Percentiles rank a stretch among this genome's conserved stretches.
Conservation (phyloP, 2,113 vertebrate species). For the Potamarius usumacintae region DNA sequence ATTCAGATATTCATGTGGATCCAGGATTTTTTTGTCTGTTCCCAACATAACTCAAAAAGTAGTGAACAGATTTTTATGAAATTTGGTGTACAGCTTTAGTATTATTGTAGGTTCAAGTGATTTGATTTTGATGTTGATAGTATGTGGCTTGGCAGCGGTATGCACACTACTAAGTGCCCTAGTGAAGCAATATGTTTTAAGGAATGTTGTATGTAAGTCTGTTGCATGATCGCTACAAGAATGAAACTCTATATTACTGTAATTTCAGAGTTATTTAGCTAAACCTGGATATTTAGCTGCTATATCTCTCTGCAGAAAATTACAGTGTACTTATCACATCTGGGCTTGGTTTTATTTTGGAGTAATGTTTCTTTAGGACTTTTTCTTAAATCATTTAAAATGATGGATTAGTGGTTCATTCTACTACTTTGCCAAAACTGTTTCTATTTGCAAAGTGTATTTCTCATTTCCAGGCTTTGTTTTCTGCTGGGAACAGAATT, state of each 20-base stretch:
- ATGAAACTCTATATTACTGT: not conserved
- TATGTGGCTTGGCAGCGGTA: too few species aligned
- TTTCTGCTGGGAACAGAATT: not conserved
- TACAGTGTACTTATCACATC: not conserved
- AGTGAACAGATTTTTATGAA: too few species aligned
- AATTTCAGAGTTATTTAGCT: constrained; percentile 3
- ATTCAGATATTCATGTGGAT: too few species aligned
- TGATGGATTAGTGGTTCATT: not conserved
- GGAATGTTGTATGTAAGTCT: not conserved
- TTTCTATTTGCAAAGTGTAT: not conserved
- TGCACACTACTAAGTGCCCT: too few species aligned
- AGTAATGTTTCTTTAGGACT: not conserved
- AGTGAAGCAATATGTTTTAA: not conserved
- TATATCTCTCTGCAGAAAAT: not conserved
- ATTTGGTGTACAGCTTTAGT: too few species aligned
- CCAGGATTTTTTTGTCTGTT: too few species aligned
- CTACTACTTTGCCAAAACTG: not conserved
- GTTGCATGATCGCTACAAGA: not conserved
- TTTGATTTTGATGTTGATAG: too few species aligned
- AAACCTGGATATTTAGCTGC: not conserved
- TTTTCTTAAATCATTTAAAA: constrained; percentile 2
- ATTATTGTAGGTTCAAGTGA: too few species aligned
- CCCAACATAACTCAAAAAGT: too few species aligned
- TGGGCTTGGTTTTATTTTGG: constrained; percentile 11
- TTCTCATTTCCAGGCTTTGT: not conserved